Evolutionary conservation across 1,140 invertebrate species (phyloP).

Genomic region (Drosophila tristis): DNA sequence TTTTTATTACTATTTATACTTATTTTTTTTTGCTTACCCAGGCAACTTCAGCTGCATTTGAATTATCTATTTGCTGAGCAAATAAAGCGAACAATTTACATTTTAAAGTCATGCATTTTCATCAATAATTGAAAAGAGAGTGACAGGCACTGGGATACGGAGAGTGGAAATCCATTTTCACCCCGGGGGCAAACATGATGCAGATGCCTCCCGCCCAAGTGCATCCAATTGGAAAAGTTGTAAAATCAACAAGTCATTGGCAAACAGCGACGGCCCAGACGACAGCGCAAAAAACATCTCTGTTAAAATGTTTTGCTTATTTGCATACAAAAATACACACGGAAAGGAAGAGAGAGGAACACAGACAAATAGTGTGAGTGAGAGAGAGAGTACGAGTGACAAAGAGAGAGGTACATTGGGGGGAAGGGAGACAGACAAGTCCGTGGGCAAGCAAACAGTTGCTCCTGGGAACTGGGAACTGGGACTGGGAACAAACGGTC

Average conservation of each 20-base stretch:
- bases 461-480: slow-evolving; percentile 15
- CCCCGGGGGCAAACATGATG: slow-evolving; percentile 27
- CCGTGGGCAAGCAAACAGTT: slow-evolving; percentile 51
- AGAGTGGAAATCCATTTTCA: slow-evolving; percentile 41
- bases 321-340: slow-evolving; percentile 68
- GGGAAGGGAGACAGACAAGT: slow-evolving; percentile 1
- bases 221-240: slow-evolving; percentile 76
- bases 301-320: slow-evolving; percentile 71
- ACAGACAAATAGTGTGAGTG: not conserved
- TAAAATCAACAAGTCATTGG: slow-evolving; percentile 82
- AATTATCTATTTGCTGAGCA: slow-evolving; percentile 21
- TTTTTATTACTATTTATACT: slow-evolving; percentile 15
- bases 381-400: not conserved
- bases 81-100: slow-evolving; percentile 29
- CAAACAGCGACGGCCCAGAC: slow-evolving; percentile 60
- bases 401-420: slow-evolving; percentile 6
- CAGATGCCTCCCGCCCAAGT: slow-evolving; percentile 27
- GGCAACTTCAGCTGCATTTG: slow-evolving; percentile 14
- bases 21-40: slow-evolving; percentile 7
- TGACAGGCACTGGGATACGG: slow-evolving; percentile 8
- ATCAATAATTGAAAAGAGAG: slow-evolving; percentile 62
- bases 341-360: not conserved
- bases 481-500: slow-evolving; percentile 22
- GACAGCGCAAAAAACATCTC: slow-evolving; percentile 52
- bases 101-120: slow-evolving; percentile 32